A percentile compares a stretch with the other conserved stretches of the same genome.
Evolutionary conservation across 2,113 vertebrate species (phyloP).

Genomic region (Osmerus mordax): DNA sequence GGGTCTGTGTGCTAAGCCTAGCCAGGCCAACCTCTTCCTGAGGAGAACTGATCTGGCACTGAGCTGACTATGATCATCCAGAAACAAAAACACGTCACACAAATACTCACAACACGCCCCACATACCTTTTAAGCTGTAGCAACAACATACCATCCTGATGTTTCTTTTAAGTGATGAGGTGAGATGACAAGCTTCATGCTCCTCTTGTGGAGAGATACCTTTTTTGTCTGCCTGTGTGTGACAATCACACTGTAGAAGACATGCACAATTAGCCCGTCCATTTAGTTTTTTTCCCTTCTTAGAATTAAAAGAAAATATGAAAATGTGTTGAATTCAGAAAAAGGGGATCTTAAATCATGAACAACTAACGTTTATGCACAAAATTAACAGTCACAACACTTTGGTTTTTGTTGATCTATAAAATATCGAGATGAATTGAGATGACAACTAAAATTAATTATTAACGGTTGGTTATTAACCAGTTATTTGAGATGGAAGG

Average conservation of each 20-base stretch:
- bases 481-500: background rate
- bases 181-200: slow-evolving; percentile 10
- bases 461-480: background rate
- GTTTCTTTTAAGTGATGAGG: slow-evolving; percentile 6
- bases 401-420: slow-evolving; percentile 31
- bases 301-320: slow-evolving; percentile 8
- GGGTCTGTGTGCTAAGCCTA: slow-evolving; percentile 10
- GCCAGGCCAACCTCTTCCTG: background rate
- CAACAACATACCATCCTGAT: background rate
- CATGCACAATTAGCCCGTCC: slow-evolving; percentile 38
- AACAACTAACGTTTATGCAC: slow-evolving; percentile 26
- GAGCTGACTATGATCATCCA: slow-evolving; percentile 14
- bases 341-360: slow-evolving; percentile 2
- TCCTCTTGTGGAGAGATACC: background rate
- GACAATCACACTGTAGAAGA: slow-evolving; percentile 40
- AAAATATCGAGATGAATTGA: slow-evolving; percentile 38
- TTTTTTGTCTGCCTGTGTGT: slow-evolving; percentile 9
- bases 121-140: slow-evolving; percentile 5
- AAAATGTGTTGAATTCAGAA: slow-evolving; percentile 26
- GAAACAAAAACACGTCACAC: background rate
- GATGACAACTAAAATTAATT: background rate
- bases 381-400: slow-evolving; percentile 20
- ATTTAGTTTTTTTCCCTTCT: background rate
- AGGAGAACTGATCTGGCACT: background rate
- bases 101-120: background rate